A percentile compares a stretch with the other conserved stretches of the same genome.
phyloP scores from a whole-genome alignment of 1,140 invertebrate genomes.

The Chironomus tepperi region DNA sequence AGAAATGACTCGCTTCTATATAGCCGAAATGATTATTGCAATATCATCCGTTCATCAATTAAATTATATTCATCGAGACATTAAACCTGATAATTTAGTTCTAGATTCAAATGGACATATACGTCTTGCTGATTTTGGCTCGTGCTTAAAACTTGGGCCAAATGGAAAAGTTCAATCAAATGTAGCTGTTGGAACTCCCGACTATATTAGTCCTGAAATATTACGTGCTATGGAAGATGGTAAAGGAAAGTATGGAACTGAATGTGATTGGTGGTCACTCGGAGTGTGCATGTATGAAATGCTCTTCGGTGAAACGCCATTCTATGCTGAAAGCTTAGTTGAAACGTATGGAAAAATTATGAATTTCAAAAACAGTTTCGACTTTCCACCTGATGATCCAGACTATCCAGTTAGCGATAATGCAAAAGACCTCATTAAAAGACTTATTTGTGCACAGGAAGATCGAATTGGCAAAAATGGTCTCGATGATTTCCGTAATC shows the following conservation, averaged over 20 bases:
- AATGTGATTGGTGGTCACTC: conserved; percentile 99
- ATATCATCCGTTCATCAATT: conserved; percentile 94
- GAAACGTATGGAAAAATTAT: conserved; percentile 99
- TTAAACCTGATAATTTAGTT: conserved; percentile 97
- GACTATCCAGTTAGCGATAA: conserved; percentile 71
- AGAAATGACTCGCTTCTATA: conserved; percentile 98
- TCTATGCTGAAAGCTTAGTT: conserved; percentile 98
- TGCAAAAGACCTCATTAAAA: conserved; percentile 91
- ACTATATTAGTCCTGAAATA: conserved; percentile 99
- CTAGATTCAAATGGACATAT: conserved; percentile 98
- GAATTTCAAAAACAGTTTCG: conserved; percentile 98
- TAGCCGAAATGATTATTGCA: conserved; percentile 97
- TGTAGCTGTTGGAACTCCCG: conserved; percentile 97
- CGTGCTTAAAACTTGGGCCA: conserved; percentile 81
- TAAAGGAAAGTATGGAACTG: conserved; percentile 92
- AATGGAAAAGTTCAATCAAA: conserved; percentile 92
- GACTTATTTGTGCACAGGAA: conserved; percentile 90
- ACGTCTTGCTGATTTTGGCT: conserved; percentile 96
- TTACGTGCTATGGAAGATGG: conserved; percentile 96
- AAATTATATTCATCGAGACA: conserved; percentile 94
- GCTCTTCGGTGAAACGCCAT: conserved; percentile 97
- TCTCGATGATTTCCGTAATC: conserved; percentile 92
- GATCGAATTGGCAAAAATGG: conserved; percentile 91
- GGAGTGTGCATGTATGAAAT: conserved; percentile 99
- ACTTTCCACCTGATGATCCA: conserved; percentile 81